A percentile compares a stretch with the other conserved stretches of the same genome.
Conservation (phyloP, 1,140 invertebrate genomes). For the Dryas iulia region DNA sequence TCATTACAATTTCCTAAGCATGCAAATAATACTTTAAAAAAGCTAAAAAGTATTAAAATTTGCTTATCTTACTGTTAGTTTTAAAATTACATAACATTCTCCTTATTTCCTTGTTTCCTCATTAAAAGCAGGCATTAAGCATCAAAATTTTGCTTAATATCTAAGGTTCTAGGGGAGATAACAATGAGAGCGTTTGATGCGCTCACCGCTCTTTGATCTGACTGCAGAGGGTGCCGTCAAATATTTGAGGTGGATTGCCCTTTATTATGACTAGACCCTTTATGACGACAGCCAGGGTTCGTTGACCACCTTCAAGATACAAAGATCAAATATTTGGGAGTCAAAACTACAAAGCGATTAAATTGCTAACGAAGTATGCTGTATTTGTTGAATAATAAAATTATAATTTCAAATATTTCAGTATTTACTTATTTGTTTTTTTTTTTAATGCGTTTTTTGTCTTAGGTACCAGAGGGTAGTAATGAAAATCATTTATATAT, state of each 20-base stretch:
- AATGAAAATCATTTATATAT: too few species aligned
- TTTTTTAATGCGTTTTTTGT: too few species aligned
- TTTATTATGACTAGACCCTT: conserved; percentile 33
- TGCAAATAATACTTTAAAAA: too few species aligned
- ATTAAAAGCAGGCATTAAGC: conserved; percentile 13
- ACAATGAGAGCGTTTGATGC: conserved; percentile 48
- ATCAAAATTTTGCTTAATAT: conserved; percentile 14
- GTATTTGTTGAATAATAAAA: not conserved
- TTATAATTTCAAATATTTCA: not conserved
- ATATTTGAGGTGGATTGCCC: conserved; percentile 37
- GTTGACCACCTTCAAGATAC: conserved; percentile 18
- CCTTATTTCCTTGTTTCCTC: not conserved
- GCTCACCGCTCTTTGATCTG: conserved; percentile 53
- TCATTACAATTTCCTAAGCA: too few species aligned
- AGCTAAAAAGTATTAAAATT: too few species aligned
- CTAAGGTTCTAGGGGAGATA: conserved; percentile 40
- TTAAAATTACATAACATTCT: not conserved
- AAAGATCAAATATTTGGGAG: not conserved
- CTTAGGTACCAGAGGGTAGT: too few species aligned
- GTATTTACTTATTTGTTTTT: too few species aligned
- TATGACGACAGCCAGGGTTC: conserved; percentile 7
- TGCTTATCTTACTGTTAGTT: too few species aligned
- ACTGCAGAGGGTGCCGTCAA: conserved; percentile 37
- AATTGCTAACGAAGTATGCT: conserved; percentile 12
- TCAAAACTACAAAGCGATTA: conserved; percentile 20